Conservation (phyloP, 2,888 invertebrate genomes). For the Rhimphoctona megacephalus region DNA sequence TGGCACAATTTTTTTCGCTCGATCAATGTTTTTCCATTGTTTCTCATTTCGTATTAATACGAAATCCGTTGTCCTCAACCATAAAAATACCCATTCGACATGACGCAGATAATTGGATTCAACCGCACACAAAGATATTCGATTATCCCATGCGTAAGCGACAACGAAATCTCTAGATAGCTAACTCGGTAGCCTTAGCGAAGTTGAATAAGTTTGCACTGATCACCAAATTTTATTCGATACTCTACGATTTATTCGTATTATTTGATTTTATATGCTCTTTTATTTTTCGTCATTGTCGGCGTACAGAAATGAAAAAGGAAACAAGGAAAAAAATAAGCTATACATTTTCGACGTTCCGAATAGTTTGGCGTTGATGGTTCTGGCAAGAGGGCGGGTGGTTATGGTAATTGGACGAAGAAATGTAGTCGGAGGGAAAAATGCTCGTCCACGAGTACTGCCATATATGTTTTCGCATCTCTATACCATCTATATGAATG, state of each 20-base stretch:
- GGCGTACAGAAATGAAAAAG: neutral
- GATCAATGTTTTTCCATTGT: neutral
- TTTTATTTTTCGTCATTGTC: neutral
- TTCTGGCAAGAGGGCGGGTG: neutral
- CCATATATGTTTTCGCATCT: slow-evolving; percentile 14
- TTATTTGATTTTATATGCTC: neutral
- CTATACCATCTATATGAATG: neutral
- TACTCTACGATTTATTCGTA: neutral
- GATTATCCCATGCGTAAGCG: neutral
- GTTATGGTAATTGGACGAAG: slow-evolving; percentile 65
- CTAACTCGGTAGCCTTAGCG: neutral
- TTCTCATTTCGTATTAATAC: neutral
- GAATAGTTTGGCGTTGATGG: slow-evolving; percentile 41
- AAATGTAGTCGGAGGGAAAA: slow-evolving; percentile 42
- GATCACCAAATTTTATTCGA: slow-evolving; percentile 32
- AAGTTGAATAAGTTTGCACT: slow-evolving; percentile 40
- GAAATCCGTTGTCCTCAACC: neutral
- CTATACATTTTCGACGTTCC: slow-evolving; percentile 22
- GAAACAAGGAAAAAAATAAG: slow-evolving; percentile 16
- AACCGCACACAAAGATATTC: neutral
- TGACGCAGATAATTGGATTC: neutral
- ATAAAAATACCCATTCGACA: slow-evolving; percentile 1
- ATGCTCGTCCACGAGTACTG: slow-evolving; percentile 39
- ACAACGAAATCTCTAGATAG: neutral
- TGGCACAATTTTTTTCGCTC: slow-evolving; percentile 22